Conservation (phyloP, 1,140 invertebrate species). For the Leptinotarsa defecta region DNA sequence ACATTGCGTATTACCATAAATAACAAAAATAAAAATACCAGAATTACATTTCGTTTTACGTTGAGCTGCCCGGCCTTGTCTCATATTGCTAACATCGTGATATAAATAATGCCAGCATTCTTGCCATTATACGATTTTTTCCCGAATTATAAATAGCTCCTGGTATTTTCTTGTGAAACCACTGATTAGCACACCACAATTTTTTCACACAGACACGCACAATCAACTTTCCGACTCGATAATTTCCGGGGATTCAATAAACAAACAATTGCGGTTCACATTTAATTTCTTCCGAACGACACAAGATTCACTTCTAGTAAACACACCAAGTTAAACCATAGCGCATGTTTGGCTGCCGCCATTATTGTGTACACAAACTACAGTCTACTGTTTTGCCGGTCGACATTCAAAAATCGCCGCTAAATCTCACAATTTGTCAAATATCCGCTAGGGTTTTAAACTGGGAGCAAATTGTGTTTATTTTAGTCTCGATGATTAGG, state of each 20-base stretch:
- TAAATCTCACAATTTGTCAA: not conserved
- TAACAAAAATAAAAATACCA: slow-evolving; percentile 20
- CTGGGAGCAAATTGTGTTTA: not conserved
- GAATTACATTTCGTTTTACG: slow-evolving; percentile 60
- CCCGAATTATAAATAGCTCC: not conserved
- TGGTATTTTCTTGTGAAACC: not conserved
- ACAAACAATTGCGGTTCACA: not conserved
- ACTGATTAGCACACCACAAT: not conserved
- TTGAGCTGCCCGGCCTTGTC: slow-evolving; percentile 59
- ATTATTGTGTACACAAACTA: slow-evolving; percentile 45
- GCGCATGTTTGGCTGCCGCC: slow-evolving; percentile 54
- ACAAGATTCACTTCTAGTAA: slow-evolving; percentile 17
- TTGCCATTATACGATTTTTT: slow-evolving; percentile 1
- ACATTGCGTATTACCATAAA: not conserved
- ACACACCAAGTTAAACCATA: slow-evolving; percentile 17
- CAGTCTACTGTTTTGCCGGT: slow-evolving; percentile 50
- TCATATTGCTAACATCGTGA: slow-evolving; percentile 51
- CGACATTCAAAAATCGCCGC: slow-evolving; percentile 10
- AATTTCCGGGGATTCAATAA: not conserved
- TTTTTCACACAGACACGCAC: not conserved
- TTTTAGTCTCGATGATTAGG: too few relatives aligned
- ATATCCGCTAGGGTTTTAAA: not conserved
- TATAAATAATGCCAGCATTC: slow-evolving; percentile 8
- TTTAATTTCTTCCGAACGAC: slow-evolving; percentile 16
- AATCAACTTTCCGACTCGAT: not conserved